Conservation (phyloP, 1,140 invertebrate species). For the Holotrichia oblita region DNA sequence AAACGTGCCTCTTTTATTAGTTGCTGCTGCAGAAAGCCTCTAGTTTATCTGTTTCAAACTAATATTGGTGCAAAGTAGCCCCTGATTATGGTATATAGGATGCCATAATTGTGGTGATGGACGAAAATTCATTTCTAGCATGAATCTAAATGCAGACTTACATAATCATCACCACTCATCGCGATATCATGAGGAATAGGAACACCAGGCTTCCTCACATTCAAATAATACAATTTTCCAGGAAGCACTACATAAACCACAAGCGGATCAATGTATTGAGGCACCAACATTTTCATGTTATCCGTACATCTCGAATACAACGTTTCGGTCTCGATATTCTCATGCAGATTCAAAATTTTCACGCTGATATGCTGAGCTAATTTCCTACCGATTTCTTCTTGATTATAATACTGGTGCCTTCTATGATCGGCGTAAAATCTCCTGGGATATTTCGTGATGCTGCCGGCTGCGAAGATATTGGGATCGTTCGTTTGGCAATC, state of each 20-base stretch:
- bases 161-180: constrained; percentile 53
- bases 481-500: constrained; percentile 76
- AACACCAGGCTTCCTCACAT: constrained; percentile 62
- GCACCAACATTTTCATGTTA: constrained; percentile 46
- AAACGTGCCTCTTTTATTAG: too few species aligned
- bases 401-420: constrained; percentile 57
- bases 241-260: constrained; percentile 61
- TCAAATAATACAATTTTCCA: constrained; percentile 63
- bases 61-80: too few species aligned
- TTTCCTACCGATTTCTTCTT: constrained; percentile 51
- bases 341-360: constrained; percentile 47
- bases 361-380: constrained; percentile 52
- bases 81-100: too few species aligned
- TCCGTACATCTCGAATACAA: constrained; percentile 21
- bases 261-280: constrained; percentile 57
- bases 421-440: constrained; percentile 60
- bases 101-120: too few species aligned
- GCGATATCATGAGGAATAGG: constrained; percentile 58
- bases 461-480: constrained; percentile 73
- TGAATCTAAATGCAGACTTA: constrained; percentile 48
- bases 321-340: background rate
- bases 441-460: constrained; percentile 70
- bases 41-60: too few species aligned
- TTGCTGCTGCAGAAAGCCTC: too few species aligned
- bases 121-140: too few species aligned